Base-by-base conservation (phyloP, 2,113 vertebrate genomes). In the Protomyctophum bolini region DNA sequence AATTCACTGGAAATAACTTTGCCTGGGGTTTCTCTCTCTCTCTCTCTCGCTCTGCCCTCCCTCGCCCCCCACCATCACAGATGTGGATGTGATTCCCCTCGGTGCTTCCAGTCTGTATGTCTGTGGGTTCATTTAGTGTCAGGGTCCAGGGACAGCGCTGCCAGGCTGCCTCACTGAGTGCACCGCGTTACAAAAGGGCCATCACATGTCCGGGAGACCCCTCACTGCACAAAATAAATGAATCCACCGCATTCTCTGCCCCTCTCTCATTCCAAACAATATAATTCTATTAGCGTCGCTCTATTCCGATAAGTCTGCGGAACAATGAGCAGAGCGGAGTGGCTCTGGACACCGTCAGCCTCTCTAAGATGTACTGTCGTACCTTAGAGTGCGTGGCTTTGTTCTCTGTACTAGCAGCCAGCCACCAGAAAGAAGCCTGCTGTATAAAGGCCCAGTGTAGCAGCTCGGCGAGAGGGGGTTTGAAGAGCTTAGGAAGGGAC, bases 231-330 rank as follows among this genome's bases (percentile, higher is more conserved):
- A 61, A 58, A 70, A 65, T 70, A 75, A 82, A 64, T 11, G 59
- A 86, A 77, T 75, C 75, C 6, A 1, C 76, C 82, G 75, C 73
- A 66, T 89, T 86, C 84, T 82, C 67, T 11, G 33, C 33, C 33
- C 52, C 54, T 58, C 67, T 81, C 76, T 84, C 72, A 76, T 51
- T 58, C 57, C 54, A 29, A 6, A 59, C 63, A 66, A 77, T 76
- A 81, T 88, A 87, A 91, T 91, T 89, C 86, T 85, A 88, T 87
- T 88, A 88, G 82, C 28, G 47, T 41, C 29, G 2, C 71, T 52
- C 85, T 66, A 71, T 88, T 91, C 82, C 49, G 86, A 88, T 91
- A 88, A 89, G 83, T 76, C 59, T 0, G 57, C 28, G 12, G 62
- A 73, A 85, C 83, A 89, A 86, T 80, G 81, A 81, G 76, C 28